Evolutionary conservation across 1,140 invertebrate species (phyloP), one percentile per base, ranked within the genome.

Genomic region (Drosophila rhopaloa): DNA sequence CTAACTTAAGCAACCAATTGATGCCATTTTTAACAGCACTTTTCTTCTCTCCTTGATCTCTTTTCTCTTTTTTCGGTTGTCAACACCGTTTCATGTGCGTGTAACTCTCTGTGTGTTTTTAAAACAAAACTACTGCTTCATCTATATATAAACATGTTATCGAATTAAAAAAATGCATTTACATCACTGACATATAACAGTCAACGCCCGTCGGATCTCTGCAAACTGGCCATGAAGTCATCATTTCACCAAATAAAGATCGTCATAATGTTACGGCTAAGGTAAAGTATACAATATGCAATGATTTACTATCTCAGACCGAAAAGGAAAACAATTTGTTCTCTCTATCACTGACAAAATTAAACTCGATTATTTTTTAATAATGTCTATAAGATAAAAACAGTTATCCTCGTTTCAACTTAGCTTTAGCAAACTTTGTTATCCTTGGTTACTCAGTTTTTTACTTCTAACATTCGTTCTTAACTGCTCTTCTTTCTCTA

Each of bases 141-240:
- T 55, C 37, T 54, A 58, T 58, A 59, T 68, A 83, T 74, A 82
- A 57, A 77, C 50, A 84, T 71, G 58, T 46, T 75, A 81, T 74
- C 51, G 43, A 82, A 72, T 32, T 72, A 29, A 68, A 65, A 65
- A 62, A 81, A 66, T 83, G 82, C 82, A 86, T 86, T 73, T 54
- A 79, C 66, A 82, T 88, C 75, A 73, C 63, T 50, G 58, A 71
- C 54, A 77, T 35, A 58, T 35, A 60, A 78, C 74, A 98, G 97
- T 98, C 97, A 70, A 98, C 97, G 60, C 97, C 97, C 58, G 96
- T 98, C 86, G 97, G 97, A 89, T 98, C 97, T 48, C 94, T 98
- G 82, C 97, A 97, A 94, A 97, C 96, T 73, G 96, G 95, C 81
- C 97, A 98, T 91, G 97, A 98, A 93, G 95, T 97, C 59, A 95